These are phyloP conservation scores for Xanthia icteritia DNA, from an alignment of 2,888 invertebrate genomes.

Conservation along the genomic window DNA sequence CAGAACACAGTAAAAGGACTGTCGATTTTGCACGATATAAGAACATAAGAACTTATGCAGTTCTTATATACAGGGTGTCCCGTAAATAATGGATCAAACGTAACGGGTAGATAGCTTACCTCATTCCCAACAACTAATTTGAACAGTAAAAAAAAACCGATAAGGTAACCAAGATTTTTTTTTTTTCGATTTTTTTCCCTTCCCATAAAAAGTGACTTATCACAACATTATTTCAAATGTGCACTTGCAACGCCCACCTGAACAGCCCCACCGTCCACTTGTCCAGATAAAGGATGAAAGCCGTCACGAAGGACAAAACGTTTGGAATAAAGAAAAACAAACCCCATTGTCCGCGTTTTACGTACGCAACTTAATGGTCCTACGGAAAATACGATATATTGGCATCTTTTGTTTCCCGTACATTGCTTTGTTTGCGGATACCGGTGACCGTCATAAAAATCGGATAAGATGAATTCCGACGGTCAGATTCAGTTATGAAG, in stretches of 20 bases:
- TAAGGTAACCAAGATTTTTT: no score
- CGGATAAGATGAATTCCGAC: conserved; percentile 47
- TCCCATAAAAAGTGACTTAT: conserved; percentile 20
- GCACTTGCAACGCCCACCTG: conserved; percentile 42
- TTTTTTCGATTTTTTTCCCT: conserved; percentile 5
- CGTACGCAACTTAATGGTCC: conserved; percentile 48
- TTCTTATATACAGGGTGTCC: no score
- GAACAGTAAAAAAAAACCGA: no score
- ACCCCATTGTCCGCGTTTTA: conserved; percentile 44
- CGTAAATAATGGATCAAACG: no score
- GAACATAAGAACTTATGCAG: no score
- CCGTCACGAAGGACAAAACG: conserved; percentile 46
- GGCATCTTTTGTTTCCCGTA: conserved; percentile 51
- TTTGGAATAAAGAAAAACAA: conserved; percentile 51
- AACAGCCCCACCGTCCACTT: conserved; percentile 21
- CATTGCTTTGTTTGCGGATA: conserved; percentile 52
- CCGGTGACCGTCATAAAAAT: conserved; percentile 52
- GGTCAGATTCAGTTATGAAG: conserved; percentile 47
- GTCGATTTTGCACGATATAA: no score
- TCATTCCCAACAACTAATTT: no score
- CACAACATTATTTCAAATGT: conserved; percentile 36
- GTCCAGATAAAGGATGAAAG: conserved; percentile 48
- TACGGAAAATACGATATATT: conserved; percentile 46
- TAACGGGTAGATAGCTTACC: no score
- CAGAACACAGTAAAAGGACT: no score